A percentile compares a stretch with the other conserved stretches of the same genome.
These are phyloP conservation scores for Drosophila mulleri DNA, from an alignment of 2,888 invertebrate genomes.

Conservation along the genomic window DNA sequence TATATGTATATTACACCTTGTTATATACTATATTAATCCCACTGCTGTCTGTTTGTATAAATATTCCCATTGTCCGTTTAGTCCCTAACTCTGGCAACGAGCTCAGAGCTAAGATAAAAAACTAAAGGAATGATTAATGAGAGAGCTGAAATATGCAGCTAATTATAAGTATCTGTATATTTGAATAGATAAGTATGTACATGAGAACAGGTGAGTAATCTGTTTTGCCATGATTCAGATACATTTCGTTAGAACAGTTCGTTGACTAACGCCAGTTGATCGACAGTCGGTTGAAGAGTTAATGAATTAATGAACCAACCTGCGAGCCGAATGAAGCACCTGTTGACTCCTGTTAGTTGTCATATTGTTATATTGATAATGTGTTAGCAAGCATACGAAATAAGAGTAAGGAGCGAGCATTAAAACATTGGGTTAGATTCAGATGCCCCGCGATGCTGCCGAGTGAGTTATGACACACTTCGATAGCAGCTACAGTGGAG, in stretches of 20 bases:
- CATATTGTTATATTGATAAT: background rate
- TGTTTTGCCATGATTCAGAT: constrained; percentile 38
- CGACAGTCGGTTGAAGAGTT: background rate
- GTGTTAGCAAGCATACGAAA: constrained; percentile 44
- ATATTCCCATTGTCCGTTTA: background rate
- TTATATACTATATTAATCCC: too few species aligned
- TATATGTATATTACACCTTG: background rate
- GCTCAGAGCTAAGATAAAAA: background rate
- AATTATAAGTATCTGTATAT: background rate
- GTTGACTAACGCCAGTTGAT: constrained; percentile 31
- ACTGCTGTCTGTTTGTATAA: too few species aligned
- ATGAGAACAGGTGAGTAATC: constrained; percentile 31
- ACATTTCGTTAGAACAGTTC: background rate
- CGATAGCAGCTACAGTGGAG: background rate
- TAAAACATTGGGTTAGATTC: constrained; percentile 14
- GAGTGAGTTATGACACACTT: background rate
- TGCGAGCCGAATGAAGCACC: constrained; percentile 79
- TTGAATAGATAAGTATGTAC: constrained; percentile 1
- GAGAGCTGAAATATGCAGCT: background rate
- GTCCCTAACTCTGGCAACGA: background rate
- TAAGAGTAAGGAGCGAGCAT: constrained; percentile 22
- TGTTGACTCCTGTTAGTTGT: constrained; percentile 70
- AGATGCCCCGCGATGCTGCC: background rate
- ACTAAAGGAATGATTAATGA: background rate
- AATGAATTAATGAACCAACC: constrained; percentile 62